These are phyloP conservation scores for Epinotia ramella DNA, from an alignment of 2,888 invertebrate genomes.

Conservation along the genomic window DNA sequence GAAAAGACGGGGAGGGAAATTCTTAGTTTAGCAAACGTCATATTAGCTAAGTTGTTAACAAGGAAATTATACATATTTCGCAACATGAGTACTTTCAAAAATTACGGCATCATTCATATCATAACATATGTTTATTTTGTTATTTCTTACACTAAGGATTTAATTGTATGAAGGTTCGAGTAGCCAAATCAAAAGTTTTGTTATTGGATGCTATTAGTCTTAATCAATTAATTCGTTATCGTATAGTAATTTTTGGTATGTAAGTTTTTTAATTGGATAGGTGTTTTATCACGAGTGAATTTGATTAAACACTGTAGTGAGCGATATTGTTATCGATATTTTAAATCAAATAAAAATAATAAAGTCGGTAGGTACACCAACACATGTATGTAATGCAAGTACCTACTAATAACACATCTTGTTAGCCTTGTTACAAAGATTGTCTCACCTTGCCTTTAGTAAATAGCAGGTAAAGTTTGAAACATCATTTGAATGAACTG, in stretches of 20 bases:
- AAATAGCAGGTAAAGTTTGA: not conserved
- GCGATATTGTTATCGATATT: not conserved
- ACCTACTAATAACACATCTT: not conserved
- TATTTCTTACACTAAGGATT: not conserved
- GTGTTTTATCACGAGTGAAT: not conserved
- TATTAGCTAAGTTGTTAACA: conserved; percentile 1
- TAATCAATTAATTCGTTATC: not conserved
- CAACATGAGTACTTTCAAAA: not conserved
- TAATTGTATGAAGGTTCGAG: not conserved
- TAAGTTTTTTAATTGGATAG: not conserved
- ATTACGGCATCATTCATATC: not conserved
- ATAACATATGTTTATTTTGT: too few species aligned
- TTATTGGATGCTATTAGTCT: not conserved
- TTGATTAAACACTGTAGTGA: not conserved
- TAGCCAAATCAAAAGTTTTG: not conserved
- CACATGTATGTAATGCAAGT: not conserved
- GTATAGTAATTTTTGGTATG: not conserved
- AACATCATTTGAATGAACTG: not conserved
- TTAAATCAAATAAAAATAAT: conserved; percentile 7
- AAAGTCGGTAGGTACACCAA: not conserved
- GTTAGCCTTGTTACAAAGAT: not conserved
- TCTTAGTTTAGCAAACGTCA: not conserved
- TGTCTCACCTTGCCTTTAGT: not conserved
- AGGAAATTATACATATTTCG: conserved; percentile 6
- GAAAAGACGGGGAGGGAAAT: conserved; percentile 10